Conservation (phyloP, 2,113 vertebrate species). For the Dasyurus viverrinus region DNA sequence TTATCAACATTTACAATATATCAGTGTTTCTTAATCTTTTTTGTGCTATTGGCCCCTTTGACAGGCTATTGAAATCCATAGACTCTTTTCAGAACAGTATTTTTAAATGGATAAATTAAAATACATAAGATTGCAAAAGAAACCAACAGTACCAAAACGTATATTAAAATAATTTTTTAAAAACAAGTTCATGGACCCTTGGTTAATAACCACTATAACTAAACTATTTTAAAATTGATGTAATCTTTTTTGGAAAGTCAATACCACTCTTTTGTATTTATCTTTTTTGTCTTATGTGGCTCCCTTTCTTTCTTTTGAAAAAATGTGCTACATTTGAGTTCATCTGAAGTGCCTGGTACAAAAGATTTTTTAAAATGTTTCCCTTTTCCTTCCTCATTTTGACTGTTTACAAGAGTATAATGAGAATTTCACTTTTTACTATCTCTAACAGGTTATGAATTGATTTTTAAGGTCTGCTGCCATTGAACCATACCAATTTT, state of each 20-base stretch:
- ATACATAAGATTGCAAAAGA: neutral
- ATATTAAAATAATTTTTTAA: neutral
- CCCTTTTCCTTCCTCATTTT: neutral
- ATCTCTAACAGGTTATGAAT: neutral
- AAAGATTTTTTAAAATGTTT: neutral
- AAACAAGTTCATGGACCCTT: neutral
- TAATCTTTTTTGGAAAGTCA: neutral
- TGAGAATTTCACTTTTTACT: neutral
- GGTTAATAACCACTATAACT: too few relatives aligned
- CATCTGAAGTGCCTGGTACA: neutral
- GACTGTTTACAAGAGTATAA: neutral
- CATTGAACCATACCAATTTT: neutral
- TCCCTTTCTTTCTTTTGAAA: neutral
- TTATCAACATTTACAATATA: neutral
- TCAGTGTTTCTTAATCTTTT: neutral
- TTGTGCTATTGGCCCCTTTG: neutral
- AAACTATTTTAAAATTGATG: neutral
- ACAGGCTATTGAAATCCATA: neutral
- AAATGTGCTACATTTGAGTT: neutral
- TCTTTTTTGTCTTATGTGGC: neutral
- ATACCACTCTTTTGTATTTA: neutral
- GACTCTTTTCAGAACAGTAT: neutral
- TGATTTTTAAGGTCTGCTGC: neutral
- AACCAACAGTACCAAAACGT: neutral
- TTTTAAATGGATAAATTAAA: neutral